These are phyloP conservation scores for Argopecten irradians DNA, from an alignment of 1,140 invertebrate genomes.

Conservation along the genomic window DNA sequence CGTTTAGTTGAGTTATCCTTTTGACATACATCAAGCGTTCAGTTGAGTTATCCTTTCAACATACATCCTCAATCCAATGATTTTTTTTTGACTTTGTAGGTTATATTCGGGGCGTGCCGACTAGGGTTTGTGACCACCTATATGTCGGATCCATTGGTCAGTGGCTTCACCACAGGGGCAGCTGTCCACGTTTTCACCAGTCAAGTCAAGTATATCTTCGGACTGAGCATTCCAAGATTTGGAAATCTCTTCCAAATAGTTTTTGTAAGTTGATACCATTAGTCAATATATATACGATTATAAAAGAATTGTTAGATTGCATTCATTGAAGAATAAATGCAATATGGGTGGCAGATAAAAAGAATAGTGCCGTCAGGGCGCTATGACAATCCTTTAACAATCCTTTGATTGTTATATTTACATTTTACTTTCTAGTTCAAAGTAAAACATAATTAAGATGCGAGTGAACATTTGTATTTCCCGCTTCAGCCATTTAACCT, in stretches of 20 bases:
- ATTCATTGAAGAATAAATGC: too few relatives aligned
- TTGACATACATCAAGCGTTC: background rate
- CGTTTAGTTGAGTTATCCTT: background rate
- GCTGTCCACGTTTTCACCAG: constrained; percentile 78
- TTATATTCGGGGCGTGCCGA: constrained; percentile 75
- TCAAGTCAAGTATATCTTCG: constrained; percentile 78
- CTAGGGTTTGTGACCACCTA: constrained; percentile 78
- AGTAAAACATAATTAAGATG: too few relatives aligned
- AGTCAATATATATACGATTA: too few relatives aligned
- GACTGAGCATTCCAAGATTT: constrained; percentile 70
- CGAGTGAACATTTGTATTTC: too few relatives aligned
- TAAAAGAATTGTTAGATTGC: too few relatives aligned
- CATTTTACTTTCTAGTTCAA: too few relatives aligned
- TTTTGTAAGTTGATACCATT: constrained; percentile 56
- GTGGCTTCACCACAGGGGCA: constrained; percentile 78
- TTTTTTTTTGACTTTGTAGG: constrained; percentile 61
- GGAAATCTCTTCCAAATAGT: constrained; percentile 76
- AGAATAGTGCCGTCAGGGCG: too few relatives aligned
- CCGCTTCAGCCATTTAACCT: too few relatives aligned
- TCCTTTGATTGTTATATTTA: too few relatives aligned
- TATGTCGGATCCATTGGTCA: constrained; percentile 78
- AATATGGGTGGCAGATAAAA: too few relatives aligned
- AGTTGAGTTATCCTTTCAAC: background rate
- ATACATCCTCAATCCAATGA: background rate
- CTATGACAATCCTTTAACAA: too few relatives aligned